phyloP scores from a whole-genome alignment of 2,797 vertebrate species.

The Borostomias antarcticus region DNA sequence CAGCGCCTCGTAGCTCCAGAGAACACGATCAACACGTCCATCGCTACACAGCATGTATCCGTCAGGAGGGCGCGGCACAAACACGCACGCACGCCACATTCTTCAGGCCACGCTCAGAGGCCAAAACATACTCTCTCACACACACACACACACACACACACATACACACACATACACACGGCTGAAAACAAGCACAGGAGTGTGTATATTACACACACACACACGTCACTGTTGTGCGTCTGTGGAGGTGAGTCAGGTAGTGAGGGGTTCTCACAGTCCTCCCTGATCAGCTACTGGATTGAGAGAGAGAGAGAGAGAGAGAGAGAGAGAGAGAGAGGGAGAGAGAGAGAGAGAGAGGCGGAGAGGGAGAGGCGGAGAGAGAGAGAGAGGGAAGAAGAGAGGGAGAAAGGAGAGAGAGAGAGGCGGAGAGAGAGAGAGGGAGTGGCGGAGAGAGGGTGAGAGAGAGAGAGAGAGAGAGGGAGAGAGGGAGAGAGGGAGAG shows the following conservation, averaged over 20 bases:
- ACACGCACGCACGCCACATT: too few species aligned
- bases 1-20: too few species aligned
- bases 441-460: constrained; percentile 11
- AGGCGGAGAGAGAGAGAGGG: constrained; percentile 34
- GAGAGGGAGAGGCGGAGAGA: too few species aligned
- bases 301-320: neutral
- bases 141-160: constrained; percentile 5
- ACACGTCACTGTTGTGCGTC: too few species aligned
- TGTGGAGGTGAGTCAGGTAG: neutral
- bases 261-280: too few species aligned
- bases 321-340: neutral
- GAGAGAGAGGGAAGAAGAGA: neutral
- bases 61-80: too few species aligned
- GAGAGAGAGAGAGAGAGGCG: too few species aligned
- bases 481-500: constrained; percentile 6
- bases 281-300: too few species aligned
- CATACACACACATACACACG: constrained; percentile 28
- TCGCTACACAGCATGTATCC: too few species aligned
- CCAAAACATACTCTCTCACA: neutral
- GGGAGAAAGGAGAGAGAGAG: neutral
- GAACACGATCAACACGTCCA: too few species aligned
- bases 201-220: constrained; percentile 25
- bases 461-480: neutral
- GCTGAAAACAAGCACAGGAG: neutral
- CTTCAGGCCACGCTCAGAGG: neutral